Percentiles rank a stretch among this genome's conserved stretches.
Evolutionary conservation across 1,140 invertebrate genomes (phyloP).

Genomic region (Anastrepha ludens): DNA sequence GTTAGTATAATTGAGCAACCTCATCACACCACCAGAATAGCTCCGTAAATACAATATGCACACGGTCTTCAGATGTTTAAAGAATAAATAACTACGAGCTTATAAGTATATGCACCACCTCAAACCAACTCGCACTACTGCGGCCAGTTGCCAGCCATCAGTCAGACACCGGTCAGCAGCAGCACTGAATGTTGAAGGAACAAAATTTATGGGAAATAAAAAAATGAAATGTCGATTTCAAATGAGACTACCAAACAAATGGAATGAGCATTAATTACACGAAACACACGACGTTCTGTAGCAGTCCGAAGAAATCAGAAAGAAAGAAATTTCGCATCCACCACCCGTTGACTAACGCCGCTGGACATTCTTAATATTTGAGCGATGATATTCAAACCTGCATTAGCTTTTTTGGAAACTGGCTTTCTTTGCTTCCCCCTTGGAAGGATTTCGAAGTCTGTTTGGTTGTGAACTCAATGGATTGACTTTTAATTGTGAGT

Average conservation of each 20-base stretch:
- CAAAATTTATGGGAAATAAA: background rate
- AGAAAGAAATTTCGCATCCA: slow-evolving; percentile 12
- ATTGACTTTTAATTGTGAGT: slow-evolving; percentile 46
- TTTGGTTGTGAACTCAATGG: slow-evolving; percentile 6
- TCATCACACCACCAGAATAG: background rate
- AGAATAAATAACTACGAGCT: too few relatives aligned
- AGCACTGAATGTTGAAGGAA: background rate
- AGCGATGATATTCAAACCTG: background rate
- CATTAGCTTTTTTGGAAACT: background rate
- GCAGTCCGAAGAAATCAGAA: background rate
- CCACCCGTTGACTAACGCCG: slow-evolving; percentile 50
- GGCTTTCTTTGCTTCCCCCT: background rate
- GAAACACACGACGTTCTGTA: background rate
- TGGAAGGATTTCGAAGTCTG: background rate
- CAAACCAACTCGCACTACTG: too few relatives aligned
- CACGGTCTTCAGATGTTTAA: background rate
- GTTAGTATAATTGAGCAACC: background rate
- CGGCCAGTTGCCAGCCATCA: too few relatives aligned
- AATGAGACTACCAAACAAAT: slow-evolving; percentile 17
- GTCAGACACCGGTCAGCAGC: background rate
- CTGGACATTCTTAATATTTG: slow-evolving; percentile 39
- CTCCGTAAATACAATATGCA: background rate
- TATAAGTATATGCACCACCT: too few relatives aligned
- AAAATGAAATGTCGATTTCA: background rate
- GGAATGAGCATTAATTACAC: background rate